Conservation (phyloP, 1,140 invertebrate species). For the Papilio xuthus region DNA sequence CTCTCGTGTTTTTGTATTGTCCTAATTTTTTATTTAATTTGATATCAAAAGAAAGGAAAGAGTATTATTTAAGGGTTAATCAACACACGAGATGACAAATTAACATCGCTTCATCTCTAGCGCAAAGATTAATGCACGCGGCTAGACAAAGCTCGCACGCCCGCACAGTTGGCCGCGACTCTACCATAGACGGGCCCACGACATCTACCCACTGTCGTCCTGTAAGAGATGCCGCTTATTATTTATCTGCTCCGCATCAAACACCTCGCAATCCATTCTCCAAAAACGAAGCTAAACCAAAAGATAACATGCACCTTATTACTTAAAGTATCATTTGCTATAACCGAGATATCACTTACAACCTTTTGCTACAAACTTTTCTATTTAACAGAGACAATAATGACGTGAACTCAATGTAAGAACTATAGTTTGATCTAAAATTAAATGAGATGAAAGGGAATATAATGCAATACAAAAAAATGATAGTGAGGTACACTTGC, state of each 20-base stretch:
- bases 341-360: constrained; percentile 35
- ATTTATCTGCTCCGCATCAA: constrained; percentile 67
- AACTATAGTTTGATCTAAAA: constrained; percentile 78
- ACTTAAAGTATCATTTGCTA: constrained; percentile 48
- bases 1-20: neutral
- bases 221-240: constrained; percentile 76
- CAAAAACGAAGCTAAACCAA: constrained; percentile 32
- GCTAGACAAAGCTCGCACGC: constrained; percentile 72
- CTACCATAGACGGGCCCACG: constrained; percentile 63
- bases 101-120: constrained; percentile 76
- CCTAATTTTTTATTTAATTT: constrained; percentile 10
- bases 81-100: constrained; percentile 76
- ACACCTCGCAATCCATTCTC: constrained; percentile 41
- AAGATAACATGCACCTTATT: constrained; percentile 35
- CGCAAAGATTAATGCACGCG: constrained; percentile 71
- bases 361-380: constrained; percentile 40
- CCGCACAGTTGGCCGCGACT: constrained; percentile 63
- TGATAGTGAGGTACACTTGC: constrained; percentile 62
- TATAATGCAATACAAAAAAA: constrained; percentile 77
- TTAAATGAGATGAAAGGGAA: constrained; percentile 78
- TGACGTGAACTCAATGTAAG: constrained; percentile 77
- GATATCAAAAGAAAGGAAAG: constrained; percentile 48
- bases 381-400: constrained; percentile 71
- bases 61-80: constrained; percentile 71
- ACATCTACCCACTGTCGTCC: constrained; percentile 63